Percentiles rank a stretch among this genome's conserved stretches.
phyloP scores from a whole-genome alignment of 1,140 invertebrate species.

The Drosophila miranda region DNA sequence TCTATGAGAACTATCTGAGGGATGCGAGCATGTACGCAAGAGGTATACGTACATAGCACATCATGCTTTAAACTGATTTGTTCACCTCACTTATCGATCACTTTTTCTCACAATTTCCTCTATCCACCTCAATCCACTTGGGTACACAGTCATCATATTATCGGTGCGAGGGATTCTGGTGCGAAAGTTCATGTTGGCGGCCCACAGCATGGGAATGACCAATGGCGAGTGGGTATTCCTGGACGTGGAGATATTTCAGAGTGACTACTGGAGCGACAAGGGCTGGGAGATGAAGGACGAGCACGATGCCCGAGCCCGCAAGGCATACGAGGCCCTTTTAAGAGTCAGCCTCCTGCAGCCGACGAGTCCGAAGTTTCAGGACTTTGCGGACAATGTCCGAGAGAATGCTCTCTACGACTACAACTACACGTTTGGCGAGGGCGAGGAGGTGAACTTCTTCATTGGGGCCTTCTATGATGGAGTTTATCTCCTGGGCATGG shows the following conservation, averaged over 20 bases:
- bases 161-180: conserved; percentile 90
- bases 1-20: conserved; percentile 87
- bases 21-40: conserved; percentile 92
- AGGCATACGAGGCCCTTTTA: conserved; percentile 89
- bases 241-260: conserved; percentile 94
- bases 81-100: background rate
- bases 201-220: conserved; percentile 92
- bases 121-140: too few species aligned
- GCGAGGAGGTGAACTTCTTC: conserved; percentile 93
- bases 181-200: conserved; percentile 92
- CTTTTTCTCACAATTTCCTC: background rate
- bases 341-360: conserved; percentile 89
- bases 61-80: background rate
- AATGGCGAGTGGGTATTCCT: conserved; percentile 93
- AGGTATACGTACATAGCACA: conserved; percentile 84
- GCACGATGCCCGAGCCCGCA: conserved; percentile 86
- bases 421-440: conserved; percentile 90
- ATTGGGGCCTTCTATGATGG: conserved; percentile 97
- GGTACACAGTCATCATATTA: conserved; percentile 90
- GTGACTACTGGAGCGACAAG: conserved; percentile 90
- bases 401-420: conserved; percentile 87
- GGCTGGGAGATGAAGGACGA: conserved; percentile 89
- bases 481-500: conserved; percentile 95
- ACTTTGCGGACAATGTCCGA: conserved; percentile 89
- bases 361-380: conserved; percentile 89